Evolutionary conservation across 2,888 invertebrate species (phyloP), one percentile per base, ranked within the genome.

Genomic region (Oligia latruncula): DNA sequence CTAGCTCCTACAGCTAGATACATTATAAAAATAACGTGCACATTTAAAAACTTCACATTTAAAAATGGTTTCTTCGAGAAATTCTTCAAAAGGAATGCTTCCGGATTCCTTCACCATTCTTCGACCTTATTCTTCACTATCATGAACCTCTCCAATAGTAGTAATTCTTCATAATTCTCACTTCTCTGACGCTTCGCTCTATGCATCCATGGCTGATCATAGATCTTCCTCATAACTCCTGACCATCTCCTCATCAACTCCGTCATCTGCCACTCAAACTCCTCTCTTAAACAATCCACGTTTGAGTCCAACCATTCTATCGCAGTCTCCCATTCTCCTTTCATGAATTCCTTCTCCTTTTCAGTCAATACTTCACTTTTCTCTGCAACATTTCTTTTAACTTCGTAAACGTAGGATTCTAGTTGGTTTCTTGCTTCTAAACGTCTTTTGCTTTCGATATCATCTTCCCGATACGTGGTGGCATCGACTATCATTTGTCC

Each of bases 361-460:
- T 90, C 90, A 0, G 90, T 91, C 6, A 95, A 58, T 35, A 87
- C 88, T 0, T 90, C 90, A 4, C 85, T 86, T 60, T 93, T 91
- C 0, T 95, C 95, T 1, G 86, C 77, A 0, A 95, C 89, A 0
- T 89, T 89, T 49, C 93, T 91, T 73, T 94, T 95, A 0, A 93
- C 92, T 62, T 90, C 92, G 70, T 93, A 95, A 4, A 96, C 89
- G 62, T 95, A 96, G 0, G 93, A 90, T 87, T 96, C 96, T 43
- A 96, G 64, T 66, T 95, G 94, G 62, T 96, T 95, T 43, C 94
- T 92, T 0, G 91, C 93, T 91, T 95, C 95, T 4, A 96, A 87
- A 15, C 94, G 90, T 1, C 80, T 81, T 81, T 90, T 95, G 23
- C 92, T 92, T 68, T 96, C 95, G 6, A 60, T 90, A 62, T 96